phyloP scores from a whole-genome alignment of 2,888 invertebrate species.

The Mesochorus sp. region DNA sequence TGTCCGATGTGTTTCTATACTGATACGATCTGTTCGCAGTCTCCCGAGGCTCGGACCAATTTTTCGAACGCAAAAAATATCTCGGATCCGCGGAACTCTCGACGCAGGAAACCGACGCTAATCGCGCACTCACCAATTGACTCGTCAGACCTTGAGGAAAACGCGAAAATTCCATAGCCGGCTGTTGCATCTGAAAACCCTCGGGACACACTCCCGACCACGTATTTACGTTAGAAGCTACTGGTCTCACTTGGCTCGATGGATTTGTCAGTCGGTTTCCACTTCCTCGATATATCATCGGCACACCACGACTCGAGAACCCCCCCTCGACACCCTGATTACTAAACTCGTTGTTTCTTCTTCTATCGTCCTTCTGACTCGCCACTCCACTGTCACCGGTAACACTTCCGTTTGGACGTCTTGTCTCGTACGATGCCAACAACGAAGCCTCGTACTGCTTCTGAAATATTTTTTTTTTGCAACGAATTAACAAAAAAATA shows the following conservation, averaged over 20 bases:
- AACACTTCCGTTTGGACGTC: constrained; percentile 64
- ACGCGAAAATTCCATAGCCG: constrained; percentile 11
- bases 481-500: too few relatives aligned
- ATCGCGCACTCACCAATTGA: neutral
- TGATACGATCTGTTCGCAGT: neutral
- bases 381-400: constrained; percentile 73
- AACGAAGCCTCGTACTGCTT: constrained; percentile 76
- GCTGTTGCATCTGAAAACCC: neutral
- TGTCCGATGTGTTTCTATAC: neutral
- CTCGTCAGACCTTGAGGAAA: constrained; percentile 11
- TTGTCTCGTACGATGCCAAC: constrained; percentile 64
- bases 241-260: constrained; percentile 8
- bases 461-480: constrained; percentile 65
- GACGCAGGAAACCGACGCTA: neutral
- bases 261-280: neutral
- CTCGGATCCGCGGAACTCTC: neutral
- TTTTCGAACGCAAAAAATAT: neutral
- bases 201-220: constrained; percentile 26
- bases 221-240: neutral
- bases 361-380: constrained; percentile 70
- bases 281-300: neutral
- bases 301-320: neutral
- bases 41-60: neutral
- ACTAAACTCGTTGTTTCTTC: constrained; percentile 19
- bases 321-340: neutral